A percentile compares a stretch with the other conserved stretches of the same genome.
Evolutionary conservation across 1,140 invertebrate species (phyloP).

Genomic region (Drosophila erecta): DNA sequence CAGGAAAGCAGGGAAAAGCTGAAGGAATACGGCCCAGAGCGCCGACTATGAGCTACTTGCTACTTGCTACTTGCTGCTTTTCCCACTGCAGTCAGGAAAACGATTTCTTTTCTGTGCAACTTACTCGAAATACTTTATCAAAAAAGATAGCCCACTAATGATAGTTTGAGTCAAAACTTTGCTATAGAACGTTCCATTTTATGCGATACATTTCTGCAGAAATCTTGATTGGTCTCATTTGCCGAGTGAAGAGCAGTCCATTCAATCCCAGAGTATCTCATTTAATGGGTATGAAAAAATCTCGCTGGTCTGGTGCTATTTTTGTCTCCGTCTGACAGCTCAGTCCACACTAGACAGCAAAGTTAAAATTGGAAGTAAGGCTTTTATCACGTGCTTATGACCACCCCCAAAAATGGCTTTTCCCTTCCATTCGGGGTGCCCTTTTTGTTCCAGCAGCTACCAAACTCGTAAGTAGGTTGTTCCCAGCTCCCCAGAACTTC

Average conservation of each 20-base stretch:
- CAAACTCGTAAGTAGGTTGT: slow-evolving; percentile 69
- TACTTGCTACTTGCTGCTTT: not conserved
- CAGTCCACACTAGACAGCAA: slow-evolving; percentile 44
- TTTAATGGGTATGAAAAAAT: slow-evolving; percentile 23
- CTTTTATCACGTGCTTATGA: slow-evolving; percentile 79
- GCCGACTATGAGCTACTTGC: not conserved
- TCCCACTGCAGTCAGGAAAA: too few species aligned
- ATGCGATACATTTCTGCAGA: too few species aligned
- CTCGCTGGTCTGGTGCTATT: slow-evolving; percentile 6
- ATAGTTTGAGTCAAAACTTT: too few species aligned
- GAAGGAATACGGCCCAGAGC: slow-evolving; percentile 11
- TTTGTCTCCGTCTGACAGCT: slow-evolving; percentile 37
- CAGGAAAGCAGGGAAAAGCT: slow-evolving; percentile 1
- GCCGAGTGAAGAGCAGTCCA: not conserved
- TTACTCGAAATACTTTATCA: too few species aligned
- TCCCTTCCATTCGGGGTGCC: not conserved
- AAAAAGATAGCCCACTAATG: too few species aligned
- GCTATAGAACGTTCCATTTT: too few species aligned
- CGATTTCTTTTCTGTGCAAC: too few species aligned
- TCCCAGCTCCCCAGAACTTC: slow-evolving; percentile 57
- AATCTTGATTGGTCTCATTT: too few species aligned
- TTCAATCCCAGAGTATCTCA: not conserved
- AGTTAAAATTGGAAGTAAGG: slow-evolving; percentile 79
- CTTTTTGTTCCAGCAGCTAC: slow-evolving; percentile 2
- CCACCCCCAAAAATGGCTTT: slow-evolving; percentile 1